Evolutionary conservation across 2,888 invertebrate genomes (phyloP).

Genomic region (Hypselothyrea guttata): DNA sequence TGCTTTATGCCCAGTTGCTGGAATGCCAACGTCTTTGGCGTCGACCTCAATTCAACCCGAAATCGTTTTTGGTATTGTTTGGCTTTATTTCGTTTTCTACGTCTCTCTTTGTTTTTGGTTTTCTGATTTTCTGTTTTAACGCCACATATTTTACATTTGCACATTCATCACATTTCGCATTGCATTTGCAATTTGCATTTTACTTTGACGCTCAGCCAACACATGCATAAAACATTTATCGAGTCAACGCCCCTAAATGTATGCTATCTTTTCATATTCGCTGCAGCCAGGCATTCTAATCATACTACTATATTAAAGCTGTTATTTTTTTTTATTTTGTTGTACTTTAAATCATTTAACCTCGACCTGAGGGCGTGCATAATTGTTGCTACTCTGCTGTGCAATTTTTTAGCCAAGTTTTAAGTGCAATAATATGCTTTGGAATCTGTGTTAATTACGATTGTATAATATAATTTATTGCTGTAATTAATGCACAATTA

Average conservation of each 20-base stretch:
- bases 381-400: conserved; percentile 59
- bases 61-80: conserved; percentile 22
- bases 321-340: too few relatives aligned
- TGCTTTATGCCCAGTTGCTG: conserved; percentile 26
- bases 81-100: too few relatives aligned
- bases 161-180: conserved; percentile 65
- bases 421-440: too few relatives aligned
- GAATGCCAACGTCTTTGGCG: conserved; percentile 41
- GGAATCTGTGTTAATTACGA: too few relatives aligned
- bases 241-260: conserved; percentile 31
- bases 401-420: conserved; percentile 3
- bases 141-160: conserved; percentile 72
- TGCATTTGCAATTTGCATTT: conserved; percentile 62
- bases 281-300: too few relatives aligned
- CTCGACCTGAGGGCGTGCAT: conserved; percentile 47
- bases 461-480: too few relatives aligned
- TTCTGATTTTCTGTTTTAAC: conserved; percentile 64
- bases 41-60: conserved; percentile 55
- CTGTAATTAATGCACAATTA: too few relatives aligned
- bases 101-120: conserved; percentile 33
- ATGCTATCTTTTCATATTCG: too few relatives aligned
- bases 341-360: conserved; percentile 68
- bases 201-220: conserved; percentile 27
- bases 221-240: conserved; percentile 43
- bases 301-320: conserved; percentile 55